These are phyloP conservation scores for Nanger granti DNA, from an alignment of 2,113 vertebrate genomes.

Conservation along the genomic window DNA sequence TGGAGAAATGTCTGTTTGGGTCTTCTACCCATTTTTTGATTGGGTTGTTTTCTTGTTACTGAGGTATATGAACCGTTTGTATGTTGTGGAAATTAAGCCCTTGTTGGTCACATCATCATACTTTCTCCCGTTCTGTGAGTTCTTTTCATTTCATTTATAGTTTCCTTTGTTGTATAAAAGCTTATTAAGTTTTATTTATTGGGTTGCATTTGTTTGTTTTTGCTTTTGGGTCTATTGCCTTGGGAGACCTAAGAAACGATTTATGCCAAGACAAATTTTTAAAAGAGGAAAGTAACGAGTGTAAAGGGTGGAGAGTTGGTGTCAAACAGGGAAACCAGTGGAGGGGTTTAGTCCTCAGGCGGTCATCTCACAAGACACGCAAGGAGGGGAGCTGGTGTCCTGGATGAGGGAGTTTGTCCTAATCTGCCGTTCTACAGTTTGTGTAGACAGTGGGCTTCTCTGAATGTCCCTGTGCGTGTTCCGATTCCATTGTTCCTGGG, in stretches of 20 bases:
- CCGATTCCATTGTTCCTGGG: background rate
- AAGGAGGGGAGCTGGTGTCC: too few relatives aligned
- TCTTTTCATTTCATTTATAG: background rate
- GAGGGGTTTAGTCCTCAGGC: background rate
- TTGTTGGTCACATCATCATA: background rate
- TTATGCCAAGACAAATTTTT: background rate
- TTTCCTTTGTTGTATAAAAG: background rate
- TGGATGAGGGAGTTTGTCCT: too few relatives aligned
- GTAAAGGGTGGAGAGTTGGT: background rate
- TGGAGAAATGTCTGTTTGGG: background rate
- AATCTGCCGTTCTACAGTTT: rapidly evolving
- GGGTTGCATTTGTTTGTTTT: background rate
- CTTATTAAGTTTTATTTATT: background rate
- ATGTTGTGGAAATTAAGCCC: background rate
- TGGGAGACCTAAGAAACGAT: background rate
- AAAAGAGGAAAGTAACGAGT: background rate
- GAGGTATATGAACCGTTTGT: background rate
- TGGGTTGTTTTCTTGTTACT: background rate
- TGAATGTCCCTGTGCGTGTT: background rate
- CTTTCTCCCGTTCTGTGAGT: background rate
- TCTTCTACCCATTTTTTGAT: background rate
- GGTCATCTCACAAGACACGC: background rate
- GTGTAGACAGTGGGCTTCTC: background rate
- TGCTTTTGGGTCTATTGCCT: background rate
- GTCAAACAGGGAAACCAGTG: rapidly evolving